These are phyloP conservation scores for Pegoplata infirma DNA, from an alignment of 2,888 invertebrate genomes.

Conservation along the genomic window DNA sequence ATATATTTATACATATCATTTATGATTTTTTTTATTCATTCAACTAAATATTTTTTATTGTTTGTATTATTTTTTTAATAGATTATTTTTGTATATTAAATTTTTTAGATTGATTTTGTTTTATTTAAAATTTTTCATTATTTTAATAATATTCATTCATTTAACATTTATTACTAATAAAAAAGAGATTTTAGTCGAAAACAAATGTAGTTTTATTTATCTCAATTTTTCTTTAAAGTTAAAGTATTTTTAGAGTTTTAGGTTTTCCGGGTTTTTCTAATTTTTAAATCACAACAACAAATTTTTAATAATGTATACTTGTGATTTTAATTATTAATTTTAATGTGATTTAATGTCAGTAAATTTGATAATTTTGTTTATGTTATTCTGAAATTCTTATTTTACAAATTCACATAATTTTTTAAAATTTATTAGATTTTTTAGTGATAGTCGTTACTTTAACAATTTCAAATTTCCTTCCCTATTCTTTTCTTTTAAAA, in stretches of 20 bases:
- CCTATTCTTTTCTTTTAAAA: no score
- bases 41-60: neutral
- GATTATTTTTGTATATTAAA: conserved; percentile 7
- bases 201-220: conserved; percentile 3
- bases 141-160: conserved; percentile 4
- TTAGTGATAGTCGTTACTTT: no score
- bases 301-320: neutral
- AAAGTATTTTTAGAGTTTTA: conserved; percentile 1
- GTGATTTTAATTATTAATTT: no score
- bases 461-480: no score
- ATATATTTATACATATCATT: conserved; percentile 14
- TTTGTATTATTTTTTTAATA: conserved; percentile 6
- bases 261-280: neutral
- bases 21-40: conserved; percentile 1
- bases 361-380: no score
- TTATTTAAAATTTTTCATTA: conserved; percentile 6
- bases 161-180: conserved; percentile 38
- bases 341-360: neutral
- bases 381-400: no score
- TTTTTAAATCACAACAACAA: conserved; percentile 28
- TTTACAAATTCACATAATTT: neutral
- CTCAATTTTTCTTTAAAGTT: neutral
- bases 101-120: neutral
- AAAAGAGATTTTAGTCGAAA: conserved; percentile 9
- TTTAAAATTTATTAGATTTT: no score